Evolutionary conservation across 2,113 vertebrate species (phyloP), one percentile per base, ranked within the genome.

Genomic region (Daphoenositta chrysoptera): DNA sequence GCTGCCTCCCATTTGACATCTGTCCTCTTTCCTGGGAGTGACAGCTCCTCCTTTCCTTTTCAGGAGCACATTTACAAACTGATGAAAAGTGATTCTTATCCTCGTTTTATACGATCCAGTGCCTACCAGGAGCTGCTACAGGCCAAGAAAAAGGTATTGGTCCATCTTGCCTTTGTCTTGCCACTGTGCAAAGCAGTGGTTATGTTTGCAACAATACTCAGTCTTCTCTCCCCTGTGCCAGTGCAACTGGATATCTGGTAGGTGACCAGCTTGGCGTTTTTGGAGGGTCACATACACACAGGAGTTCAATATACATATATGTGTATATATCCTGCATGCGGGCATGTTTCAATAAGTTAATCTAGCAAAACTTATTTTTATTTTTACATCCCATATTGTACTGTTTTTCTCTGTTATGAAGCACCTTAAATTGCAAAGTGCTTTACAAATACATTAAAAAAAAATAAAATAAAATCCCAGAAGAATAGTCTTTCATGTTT

Each of bases 31-130:
- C 22, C 4, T n/a, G 47, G 35, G 68, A 81, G 10, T 96, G 75
- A 96, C 22, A 68, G 27, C 33, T 66, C 24, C n/a, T 84, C 35
- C 72, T 45, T 96, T 92, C 20, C 95, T 76, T 96, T 97, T 71
- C 97, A 99, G 99, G 99, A 99, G 98, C 99, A 99, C 96, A 99
- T 99, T 98, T 99, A 99, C 98, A 99, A 99, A 97, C 96, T 99
- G 98, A 99, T 99, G 99, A 99, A 99, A 98, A 99, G 99, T 97
- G 99, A 99, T 97, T 99, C 99, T 81, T 99, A 99, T 92, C 99
- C 99, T 94, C 99, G 99, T 97, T 99, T 99, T 98, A 99, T 99
- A 98, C 99, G 99, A 98, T 99, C 99, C 98, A 99, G 98, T 99
- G 99, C 99, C 99, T 99, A 99, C 97, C 99, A 99, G 98, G 99